Evolutionary conservation across 2,888 invertebrate genomes (phyloP), one percentile per base, ranked within the genome.

Genomic region (Machimus atricapillus): DNA sequence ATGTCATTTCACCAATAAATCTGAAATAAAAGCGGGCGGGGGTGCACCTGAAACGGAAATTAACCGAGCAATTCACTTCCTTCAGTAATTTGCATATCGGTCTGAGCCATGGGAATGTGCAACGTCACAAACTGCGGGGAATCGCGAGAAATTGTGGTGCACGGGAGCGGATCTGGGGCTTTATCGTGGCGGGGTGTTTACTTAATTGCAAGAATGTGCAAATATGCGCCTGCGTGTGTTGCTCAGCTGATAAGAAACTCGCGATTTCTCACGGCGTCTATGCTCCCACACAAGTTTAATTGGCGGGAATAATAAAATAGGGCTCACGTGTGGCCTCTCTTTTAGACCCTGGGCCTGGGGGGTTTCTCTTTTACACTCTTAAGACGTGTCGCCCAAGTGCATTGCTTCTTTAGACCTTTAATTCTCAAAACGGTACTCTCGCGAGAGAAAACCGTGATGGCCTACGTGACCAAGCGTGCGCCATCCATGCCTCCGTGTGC

Each of bases 391-490:
- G 27, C 8, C 82, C 1, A 31, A 27, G 37, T 40, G 37, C 83
- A 66, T 1, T 27, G 34, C 73, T 40, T 73, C 19, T 73, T 66
- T 73, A 37, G 66, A 19, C 34, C 66, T 83, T 37, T 56, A 31
- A 37, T 23, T 0, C 85, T 74, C 43, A 8, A 16, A 27, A n/a
- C 46, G 37, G 9, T 27, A 12, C 74, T 56, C 37, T 31, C 58
- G 56, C 74, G 19, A 27, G 34, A 43, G 73, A 43, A 37, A 6
- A 56, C 34, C 31, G 52, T n/a, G 0, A 37, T 86, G 86, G 86
- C 86, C 66, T 86, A 86, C 86, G 86, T 86, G 86, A 86, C 86
- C 66, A 86, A 86, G 34, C 78, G 86, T 79, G 58, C 79, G 79
- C 43, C 79, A 73, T 79, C 79, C 86, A 79, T 73, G 37, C 77